Percentiles rank a stretch among this genome's conserved stretches.
Evolutionary conservation across 1,140 invertebrate species (phyloP).

Genomic region (Drosophila persimilis): DNA sequence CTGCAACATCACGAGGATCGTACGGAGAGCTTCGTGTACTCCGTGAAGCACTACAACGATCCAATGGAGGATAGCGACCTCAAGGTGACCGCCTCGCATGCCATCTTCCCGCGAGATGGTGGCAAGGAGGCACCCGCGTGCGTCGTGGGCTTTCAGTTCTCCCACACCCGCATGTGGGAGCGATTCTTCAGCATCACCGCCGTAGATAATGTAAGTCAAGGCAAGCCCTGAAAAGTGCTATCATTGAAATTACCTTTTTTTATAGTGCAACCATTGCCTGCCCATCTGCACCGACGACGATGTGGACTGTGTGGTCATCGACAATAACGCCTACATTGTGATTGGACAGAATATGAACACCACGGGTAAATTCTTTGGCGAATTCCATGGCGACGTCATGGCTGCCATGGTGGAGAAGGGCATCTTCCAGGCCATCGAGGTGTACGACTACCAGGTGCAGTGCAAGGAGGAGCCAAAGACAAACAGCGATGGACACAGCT

Average conservation of each 20-base stretch:
- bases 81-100: conserved; percentile 91
- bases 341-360: conserved; percentile 88
- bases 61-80: conserved; percentile 84
- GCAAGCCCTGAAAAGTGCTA: neutral
- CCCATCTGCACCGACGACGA: conserved; percentile 85
- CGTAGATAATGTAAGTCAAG: conserved; percentile 67
- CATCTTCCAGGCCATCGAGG: conserved; percentile 89
- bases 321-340: conserved; percentile 95
- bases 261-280: conserved; percentile 83
- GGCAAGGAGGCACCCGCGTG: conserved; percentile 92
- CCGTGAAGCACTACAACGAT: conserved; percentile 89
- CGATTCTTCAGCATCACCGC: conserved; percentile 89
- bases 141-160: conserved; percentile 93
- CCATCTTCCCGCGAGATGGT: conserved; percentile 92
- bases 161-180: conserved; percentile 86
- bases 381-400: conserved; percentile 91
- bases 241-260: neutral
- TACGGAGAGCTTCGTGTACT: conserved; percentile 89
- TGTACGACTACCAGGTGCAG: conserved; percentile 94
- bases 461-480: conserved; percentile 84
- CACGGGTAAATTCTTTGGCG: conserved; percentile 93
- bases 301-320: conserved; percentile 92
- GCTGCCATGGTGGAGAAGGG: conserved; percentile 88
- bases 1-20: conserved; percentile 90
- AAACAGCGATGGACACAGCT: conserved; percentile 49